Conservation (phyloP, 2,113 vertebrate species). For the Ameiurus melas region DNA sequence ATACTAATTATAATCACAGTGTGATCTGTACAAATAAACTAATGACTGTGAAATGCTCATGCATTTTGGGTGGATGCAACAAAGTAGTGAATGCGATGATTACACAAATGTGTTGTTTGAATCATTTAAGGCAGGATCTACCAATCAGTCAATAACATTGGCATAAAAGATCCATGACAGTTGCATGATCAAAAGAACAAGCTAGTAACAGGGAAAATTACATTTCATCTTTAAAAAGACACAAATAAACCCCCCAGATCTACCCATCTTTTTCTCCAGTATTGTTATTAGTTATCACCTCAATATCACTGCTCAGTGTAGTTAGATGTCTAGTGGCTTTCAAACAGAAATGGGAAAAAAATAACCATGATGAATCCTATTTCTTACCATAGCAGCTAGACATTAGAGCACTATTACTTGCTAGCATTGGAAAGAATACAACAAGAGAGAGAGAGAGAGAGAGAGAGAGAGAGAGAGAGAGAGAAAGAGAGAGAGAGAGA, state of each 20-base stretch:
- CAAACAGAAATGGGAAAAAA: not conserved
- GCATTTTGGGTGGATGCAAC: not conserved
- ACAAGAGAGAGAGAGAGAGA: not conserved
- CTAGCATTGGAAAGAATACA: not conserved
- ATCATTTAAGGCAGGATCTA: not conserved
- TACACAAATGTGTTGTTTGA: not conserved
- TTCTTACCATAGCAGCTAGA: not conserved
- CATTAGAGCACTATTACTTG: not conserved
- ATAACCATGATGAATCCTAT: not conserved
- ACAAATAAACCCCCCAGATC: not conserved
- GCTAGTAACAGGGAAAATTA: not conserved
- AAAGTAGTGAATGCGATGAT: not conserved
- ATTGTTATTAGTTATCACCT: not conserved
- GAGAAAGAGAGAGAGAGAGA: not conserved
- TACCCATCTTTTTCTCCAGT: not conserved
- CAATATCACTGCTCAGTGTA: not conserved
- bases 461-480: not conserved
- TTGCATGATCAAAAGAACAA: not conserved
- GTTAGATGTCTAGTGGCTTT: not conserved
- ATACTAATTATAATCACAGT: not conserved
- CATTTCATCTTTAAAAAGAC: not conserved
- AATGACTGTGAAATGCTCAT: not conserved
- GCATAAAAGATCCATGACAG: not conserved
- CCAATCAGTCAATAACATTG: not conserved
- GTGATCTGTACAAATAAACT: not conserved